phyloP scores from a whole-genome alignment of 2,797 vertebrate genomes.

The Orientallactaga sibirica region DNA sequence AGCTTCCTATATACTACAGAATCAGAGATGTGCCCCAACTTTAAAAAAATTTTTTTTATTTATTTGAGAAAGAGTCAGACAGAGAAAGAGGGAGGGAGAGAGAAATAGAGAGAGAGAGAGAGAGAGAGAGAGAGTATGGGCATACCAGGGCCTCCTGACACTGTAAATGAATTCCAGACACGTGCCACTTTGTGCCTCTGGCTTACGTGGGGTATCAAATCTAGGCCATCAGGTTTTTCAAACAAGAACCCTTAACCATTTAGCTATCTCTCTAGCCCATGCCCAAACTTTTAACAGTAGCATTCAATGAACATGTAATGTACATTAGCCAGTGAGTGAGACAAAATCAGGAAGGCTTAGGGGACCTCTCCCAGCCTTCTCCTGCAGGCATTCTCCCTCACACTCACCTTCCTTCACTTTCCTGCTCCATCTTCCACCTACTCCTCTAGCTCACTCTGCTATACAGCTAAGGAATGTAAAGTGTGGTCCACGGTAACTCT shows the following conservation, averaged over 20 bases:
- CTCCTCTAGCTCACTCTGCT: background rate
- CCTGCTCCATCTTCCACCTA: rapidly evolving
- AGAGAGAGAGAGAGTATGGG: too few species aligned
- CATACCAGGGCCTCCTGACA: too few species aligned
- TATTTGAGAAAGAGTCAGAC: too few species aligned
- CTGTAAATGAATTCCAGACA: too few species aligned
- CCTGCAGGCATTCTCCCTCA: background rate
- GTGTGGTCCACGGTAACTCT: background rate
- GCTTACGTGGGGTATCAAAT: too few species aligned
- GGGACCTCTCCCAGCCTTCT: background rate
- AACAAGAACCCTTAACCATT: too few species aligned
- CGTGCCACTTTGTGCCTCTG: too few species aligned
- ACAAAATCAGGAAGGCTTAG: background rate
- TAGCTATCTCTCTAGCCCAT: background rate
- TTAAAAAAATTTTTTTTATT: too few species aligned
- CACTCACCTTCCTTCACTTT: background rate
- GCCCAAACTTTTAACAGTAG: background rate
- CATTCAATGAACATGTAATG: background rate
- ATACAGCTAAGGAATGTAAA: background rate
- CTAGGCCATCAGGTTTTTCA: too few species aligned
- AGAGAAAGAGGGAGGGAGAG: too few species aligned
- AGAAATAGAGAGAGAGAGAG: too few species aligned
- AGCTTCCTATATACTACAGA: background rate
- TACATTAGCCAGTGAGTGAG: background rate
- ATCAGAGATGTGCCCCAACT: background rate